phyloP scores from a whole-genome alignment of 2,888 invertebrate genomes.

The Neoaliturus tenellus region DNA sequence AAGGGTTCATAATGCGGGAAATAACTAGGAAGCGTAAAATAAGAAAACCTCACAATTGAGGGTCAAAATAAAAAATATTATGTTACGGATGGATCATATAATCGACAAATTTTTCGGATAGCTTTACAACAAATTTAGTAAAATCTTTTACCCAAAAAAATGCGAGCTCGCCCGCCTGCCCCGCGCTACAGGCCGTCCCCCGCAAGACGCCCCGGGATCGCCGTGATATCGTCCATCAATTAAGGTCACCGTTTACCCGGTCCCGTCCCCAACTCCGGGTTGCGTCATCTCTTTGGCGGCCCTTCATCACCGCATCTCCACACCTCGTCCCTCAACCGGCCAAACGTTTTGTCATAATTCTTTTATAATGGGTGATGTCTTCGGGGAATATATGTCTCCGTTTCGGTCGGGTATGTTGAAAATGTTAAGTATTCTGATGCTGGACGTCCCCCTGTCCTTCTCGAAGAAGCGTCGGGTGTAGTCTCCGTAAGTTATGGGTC shows the following conservation, averaged over 20 bases:
- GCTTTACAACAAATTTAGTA: too few species aligned
- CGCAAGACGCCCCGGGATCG: not conserved
- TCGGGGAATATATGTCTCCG: slow-evolving; percentile 14
- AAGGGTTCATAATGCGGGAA: too few species aligned
- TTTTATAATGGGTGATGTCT: slow-evolving; percentile 1
- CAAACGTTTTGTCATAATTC: slow-evolving; percentile 23
- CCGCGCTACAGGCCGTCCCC: not conserved
- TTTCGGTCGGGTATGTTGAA: not conserved
- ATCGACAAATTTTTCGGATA: too few species aligned
- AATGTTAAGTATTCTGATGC: not conserved
- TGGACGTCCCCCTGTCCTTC: too few species aligned
- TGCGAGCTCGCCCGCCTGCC: too few species aligned
- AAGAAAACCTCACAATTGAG: too few species aligned
- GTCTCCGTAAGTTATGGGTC: too few species aligned
- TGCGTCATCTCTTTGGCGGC: not conserved
- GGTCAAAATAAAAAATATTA: too few species aligned
- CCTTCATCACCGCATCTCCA: not conserved
- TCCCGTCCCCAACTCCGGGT: not conserved
- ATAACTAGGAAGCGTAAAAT: too few species aligned
- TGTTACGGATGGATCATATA: too few species aligned
- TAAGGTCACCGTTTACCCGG: not conserved
- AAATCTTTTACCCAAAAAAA: too few species aligned
- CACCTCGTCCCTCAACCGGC: not conserved
- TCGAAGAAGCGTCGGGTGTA: too few species aligned
- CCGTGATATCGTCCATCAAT: not conserved